Percentiles rank a stretch among this genome's conserved stretches.
These are phyloP conservation scores for Taxidea taxus DNA, from an alignment of 2,113 vertebrate genomes.

Conservation along the genomic window DNA sequence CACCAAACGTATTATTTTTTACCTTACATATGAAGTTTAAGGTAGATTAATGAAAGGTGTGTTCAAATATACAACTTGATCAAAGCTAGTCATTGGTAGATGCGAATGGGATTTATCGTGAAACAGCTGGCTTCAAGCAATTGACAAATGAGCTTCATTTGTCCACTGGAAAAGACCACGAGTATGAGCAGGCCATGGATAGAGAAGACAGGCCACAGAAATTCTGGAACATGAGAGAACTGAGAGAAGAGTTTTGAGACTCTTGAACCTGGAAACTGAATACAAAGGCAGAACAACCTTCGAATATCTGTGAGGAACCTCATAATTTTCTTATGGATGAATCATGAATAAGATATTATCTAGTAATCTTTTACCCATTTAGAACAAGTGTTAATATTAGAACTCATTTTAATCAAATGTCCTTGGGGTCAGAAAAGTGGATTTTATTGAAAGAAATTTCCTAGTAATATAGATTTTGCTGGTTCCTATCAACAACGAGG, in stretches of 20 bases:
- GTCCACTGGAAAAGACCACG: neutral
- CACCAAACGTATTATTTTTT: neutral
- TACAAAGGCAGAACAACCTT: neutral
- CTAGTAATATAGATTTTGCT: neutral
- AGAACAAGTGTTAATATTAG: neutral
- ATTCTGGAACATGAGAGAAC: neutral
- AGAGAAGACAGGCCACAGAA: neutral
- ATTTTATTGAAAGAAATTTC: slow-evolving; percentile 15
- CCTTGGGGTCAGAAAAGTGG: neutral
- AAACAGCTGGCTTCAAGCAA: neutral
- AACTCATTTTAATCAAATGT: neutral
- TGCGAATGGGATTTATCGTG: neutral
- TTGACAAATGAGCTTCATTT: neutral
- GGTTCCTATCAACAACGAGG: neutral
- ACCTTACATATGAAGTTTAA: neutral
- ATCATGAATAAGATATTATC: neutral
- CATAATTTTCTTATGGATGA: neutral
- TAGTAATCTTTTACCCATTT: neutral
- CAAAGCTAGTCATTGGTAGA: neutral
- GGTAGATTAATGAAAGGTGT: neutral
- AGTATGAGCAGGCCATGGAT: neutral
- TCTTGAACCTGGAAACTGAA: neutral
- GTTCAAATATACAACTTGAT: neutral
- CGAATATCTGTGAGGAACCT: neutral
- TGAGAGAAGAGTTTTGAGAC: neutral